phyloP scores from a whole-genome alignment of 2,888 invertebrate genomes.

The Eurytoma adleriae region DNA sequence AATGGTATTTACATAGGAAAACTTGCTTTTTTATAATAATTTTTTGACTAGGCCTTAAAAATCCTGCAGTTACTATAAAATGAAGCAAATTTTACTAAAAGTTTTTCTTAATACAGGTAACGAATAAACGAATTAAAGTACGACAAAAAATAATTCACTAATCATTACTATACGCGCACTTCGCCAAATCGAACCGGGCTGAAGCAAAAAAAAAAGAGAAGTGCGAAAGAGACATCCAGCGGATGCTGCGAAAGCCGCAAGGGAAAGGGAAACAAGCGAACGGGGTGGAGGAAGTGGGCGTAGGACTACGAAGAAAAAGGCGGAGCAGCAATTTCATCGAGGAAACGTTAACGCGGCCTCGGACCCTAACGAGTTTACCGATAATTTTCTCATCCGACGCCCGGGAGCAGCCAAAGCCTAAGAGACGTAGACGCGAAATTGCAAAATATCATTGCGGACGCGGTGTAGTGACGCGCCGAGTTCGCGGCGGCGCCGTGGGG shows the following conservation, averaged over 20 bases:
- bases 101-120: no score
- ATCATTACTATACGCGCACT: no score
- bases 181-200: no score
- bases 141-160: no score
- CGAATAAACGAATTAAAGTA: no score
- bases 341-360: constrained; percentile 15
- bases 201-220: background rate
- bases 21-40: no score
- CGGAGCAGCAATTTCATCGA: background rate
- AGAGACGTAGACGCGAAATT: constrained; percentile 25
- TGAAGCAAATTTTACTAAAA: no score
- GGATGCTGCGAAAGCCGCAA: background rate
- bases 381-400: constrained; percentile 45
- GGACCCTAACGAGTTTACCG: constrained; percentile 46
- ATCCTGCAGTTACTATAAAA: no score
- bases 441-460: constrained; percentile 49
- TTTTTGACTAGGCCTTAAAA: no score
- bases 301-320: no score
- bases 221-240: background rate
- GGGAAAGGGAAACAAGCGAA: background rate
- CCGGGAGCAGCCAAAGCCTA: background rate
- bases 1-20: no score
- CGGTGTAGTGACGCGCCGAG: background rate
- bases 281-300: no score
- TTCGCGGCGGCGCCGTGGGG: background rate